Evolutionary conservation across 1,140 invertebrate genomes (phyloP), one percentile per base, ranked within the genome.

Genomic region (Anastatus disparis): DNA sequence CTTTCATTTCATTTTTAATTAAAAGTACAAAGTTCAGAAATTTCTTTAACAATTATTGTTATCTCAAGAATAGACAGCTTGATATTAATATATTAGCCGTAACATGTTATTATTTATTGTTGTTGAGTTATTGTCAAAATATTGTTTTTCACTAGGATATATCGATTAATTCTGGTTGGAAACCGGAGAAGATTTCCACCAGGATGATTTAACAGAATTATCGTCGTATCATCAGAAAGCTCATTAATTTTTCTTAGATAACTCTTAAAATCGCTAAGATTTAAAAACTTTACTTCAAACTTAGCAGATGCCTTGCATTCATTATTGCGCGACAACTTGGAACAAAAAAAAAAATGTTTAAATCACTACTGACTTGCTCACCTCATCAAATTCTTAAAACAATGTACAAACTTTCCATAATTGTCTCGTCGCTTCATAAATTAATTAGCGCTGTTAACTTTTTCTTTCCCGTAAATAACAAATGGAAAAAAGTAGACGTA

Each of bases 401-500:
- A 53, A 42, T 53, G 50, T 20, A 27, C 29, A 35, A 50, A 63
- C 46, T 63, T 63, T 63, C 27, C 46, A 38, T 35, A 50, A 50
- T n/a, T 12, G 29, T 22, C 44, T 24, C 9, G 10, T 29, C 31
- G 13, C 38, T 35, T 68, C 53, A 9, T 26, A 46, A 63, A 70
- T 70, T 63, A 63, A 70, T 70, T 70, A 70, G 35, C 50, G 50
- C n/a, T n/a, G 26, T 12, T 10, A 29, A 53, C 31, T 52, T 53
- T 42, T 12, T n/a, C n/a, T n/a, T 26, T 20, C 1, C 20, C 10
- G 42, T 12, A 55, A 53, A 59, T 22, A 61, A 15, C 20, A 9
- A 3, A 44, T n/a, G 22, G 38, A 31, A 1, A 26, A 12, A 27
- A 6, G 31, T 35, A 12, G 48, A n/a, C 40, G 20, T 0, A 1